Evolutionary conservation across 2,888 invertebrate species (phyloP).

Genomic region (Tetragonisca angustula): DNA sequence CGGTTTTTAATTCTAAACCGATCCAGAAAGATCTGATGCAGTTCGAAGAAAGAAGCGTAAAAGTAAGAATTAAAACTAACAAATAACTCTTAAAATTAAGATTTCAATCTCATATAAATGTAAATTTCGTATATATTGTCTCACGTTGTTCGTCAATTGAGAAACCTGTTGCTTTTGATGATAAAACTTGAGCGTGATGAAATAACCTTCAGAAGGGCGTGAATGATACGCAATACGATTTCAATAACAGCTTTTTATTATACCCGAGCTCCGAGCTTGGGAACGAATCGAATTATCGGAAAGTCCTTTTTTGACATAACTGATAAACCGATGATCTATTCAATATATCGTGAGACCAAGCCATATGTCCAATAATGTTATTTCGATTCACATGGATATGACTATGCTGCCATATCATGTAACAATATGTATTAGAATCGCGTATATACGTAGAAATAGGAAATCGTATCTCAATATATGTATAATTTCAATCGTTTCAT

Average conservation of each 20-base stretch:
- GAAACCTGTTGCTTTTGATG: background rate
- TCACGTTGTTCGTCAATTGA: background rate
- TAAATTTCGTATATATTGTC: background rate
- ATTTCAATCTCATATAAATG: background rate
- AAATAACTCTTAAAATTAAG: no score
- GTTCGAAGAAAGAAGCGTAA: background rate
- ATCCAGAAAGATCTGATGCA: background rate
- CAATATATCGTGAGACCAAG: constrained; percentile 49
- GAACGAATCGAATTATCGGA: constrained; percentile 33
- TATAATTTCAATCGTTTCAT: background rate
- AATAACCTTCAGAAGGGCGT: background rate
- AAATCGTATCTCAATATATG: no score
- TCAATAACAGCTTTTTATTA: background rate
- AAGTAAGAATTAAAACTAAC: background rate
- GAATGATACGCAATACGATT: background rate
- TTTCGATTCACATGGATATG: constrained; percentile 2
- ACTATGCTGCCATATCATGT: constrained; percentile 26
- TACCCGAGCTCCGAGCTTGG: background rate
- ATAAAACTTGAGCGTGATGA: background rate
- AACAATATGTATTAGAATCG: constrained; percentile 8
- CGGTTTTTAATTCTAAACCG: background rate
- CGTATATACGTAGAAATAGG: background rate
- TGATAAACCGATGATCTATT: constrained; percentile 43
- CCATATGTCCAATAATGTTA: constrained; percentile 20
- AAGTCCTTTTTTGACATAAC: background rate